Conservation (phyloP, 1,140 invertebrate species). For the Drosophila lacertosa region DNA sequence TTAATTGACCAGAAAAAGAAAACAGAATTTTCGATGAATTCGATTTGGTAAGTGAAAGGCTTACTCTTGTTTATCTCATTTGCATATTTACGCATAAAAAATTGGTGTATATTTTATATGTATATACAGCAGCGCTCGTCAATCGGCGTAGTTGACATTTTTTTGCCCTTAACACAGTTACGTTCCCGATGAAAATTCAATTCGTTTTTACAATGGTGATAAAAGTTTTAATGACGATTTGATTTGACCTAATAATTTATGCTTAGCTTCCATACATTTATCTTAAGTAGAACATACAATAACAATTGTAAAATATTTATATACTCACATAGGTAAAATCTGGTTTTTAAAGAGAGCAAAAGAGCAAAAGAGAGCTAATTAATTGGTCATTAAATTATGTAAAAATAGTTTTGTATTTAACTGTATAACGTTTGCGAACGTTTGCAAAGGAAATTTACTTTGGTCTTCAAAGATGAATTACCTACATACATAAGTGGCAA, state of each 20-base stretch:
- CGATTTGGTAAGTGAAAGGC: conserved; percentile 37
- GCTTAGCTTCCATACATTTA: no score
- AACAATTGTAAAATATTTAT: no score
- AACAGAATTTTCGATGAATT: conserved; percentile 37
- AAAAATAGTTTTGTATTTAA: conserved; percentile 2
- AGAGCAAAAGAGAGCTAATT: no score
- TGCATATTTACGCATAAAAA: conserved; percentile 6
- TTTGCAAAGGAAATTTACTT: no score
- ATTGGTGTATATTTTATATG: conserved; percentile 32
- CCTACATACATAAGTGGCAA: neutral
- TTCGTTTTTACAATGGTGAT: neutral
- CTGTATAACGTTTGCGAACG: no score
- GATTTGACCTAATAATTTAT: neutral
- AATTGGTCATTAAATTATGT: conserved; percentile 4
- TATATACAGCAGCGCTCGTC: conserved; percentile 22
- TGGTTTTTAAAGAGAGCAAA: no score
- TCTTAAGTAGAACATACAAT: no score
- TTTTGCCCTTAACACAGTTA: conserved; percentile 38
- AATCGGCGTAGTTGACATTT: conserved; percentile 31
- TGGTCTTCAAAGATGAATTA: neutral
- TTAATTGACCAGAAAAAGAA: conserved; percentile 28
- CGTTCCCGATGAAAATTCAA: conserved; percentile 26
- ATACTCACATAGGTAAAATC: no score
- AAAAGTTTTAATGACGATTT: neutral
- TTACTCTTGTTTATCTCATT: conserved; percentile 28